Evolutionary conservation across 2,888 invertebrate species (phyloP), one percentile per base, ranked within the genome.

Genomic region (Hemaris fuciformis): DNA sequence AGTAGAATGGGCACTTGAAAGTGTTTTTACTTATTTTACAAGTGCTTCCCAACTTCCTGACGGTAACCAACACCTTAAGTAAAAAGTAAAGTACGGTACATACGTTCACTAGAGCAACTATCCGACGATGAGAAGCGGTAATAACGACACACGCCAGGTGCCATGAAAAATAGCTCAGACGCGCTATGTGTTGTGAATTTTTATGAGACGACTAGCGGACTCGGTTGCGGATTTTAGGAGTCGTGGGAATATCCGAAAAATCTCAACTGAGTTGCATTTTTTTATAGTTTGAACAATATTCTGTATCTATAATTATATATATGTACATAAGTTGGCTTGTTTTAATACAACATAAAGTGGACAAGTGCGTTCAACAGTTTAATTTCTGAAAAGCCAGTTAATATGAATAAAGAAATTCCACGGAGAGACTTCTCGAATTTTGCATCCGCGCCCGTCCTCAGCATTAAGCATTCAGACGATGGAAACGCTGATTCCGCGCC

Each of bases 121-220:
- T 46, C 27, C n/a, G 20, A 46, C 46, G 31, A 46, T 45, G 41
- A 41, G 7, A 10, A 31, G 41, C 23, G 15, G 43, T 53, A 41
- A 27, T 25, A 38, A 4, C 13, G 23, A 48, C n/a, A 18, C 41
- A 57, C 10, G 43, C 25, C 57, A 61, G 42, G 61, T 61, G 31
- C 57, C 34, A 56, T 57, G 61, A 61, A 43, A 61, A 42, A 61
- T 61, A 57, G 48, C 38, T 41, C 46, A 60, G 38, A 15, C 48
- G 31, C 25, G 48, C 13, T 34, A 61, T 31, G 61, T 56, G 57
- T 22, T 61, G 61, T 57, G 61, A 61, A 61, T 61, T 57, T 59
- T 57, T 61, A 61, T 34, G 27, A 34, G 56, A 43, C 20, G 27
- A 31, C 31, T 61, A 61, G 56, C 57, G 41, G 57, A 61, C 53